phyloP scores from a whole-genome alignment of 2,888 invertebrate species.

The Ecliptopera silaceata region DNA sequence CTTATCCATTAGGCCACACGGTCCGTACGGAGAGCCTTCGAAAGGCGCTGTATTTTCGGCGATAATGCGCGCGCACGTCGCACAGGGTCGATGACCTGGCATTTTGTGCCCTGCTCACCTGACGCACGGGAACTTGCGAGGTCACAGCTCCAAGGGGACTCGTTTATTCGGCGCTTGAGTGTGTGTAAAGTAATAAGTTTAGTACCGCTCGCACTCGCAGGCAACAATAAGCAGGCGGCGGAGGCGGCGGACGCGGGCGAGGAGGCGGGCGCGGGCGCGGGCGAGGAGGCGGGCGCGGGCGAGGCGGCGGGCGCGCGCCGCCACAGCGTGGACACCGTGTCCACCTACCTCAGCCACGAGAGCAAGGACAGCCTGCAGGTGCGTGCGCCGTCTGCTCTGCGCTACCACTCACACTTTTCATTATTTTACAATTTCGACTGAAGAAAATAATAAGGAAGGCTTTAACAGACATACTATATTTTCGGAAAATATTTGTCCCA shows the following conservation, averaged over 20 bases:
- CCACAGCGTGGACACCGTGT: constrained; percentile 94
- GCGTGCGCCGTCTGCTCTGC: background rate
- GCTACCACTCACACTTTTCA: too few species aligned
- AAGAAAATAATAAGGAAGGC: too few species aligned
- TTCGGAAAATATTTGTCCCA: too few species aligned
- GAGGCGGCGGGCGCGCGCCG: constrained; percentile 72
- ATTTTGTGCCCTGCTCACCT: background rate
- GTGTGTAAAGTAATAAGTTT: too few species aligned
- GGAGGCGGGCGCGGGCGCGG: constrained; percentile 1
- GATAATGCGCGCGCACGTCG: constrained; percentile 16
- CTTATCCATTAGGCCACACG: constrained; percentile 89
- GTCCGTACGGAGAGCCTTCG: constrained; percentile 48
- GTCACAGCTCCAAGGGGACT: too few species aligned
- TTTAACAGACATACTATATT: too few species aligned
- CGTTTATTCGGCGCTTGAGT: too few species aligned
- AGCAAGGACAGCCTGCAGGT: constrained; percentile 86
- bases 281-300: constrained; percentile 11
- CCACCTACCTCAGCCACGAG: constrained; percentile 93
- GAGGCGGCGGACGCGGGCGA: background rate
- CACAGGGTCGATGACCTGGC: constrained; percentile 2
- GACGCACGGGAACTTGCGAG: background rate
- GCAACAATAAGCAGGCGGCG: constrained; percentile 52
- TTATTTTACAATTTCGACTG: too few species aligned
- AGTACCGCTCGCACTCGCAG: too few species aligned
- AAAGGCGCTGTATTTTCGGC: constrained; percentile 5